Percentiles rank a stretch among this genome's conserved stretches.
Evolutionary conservation across 2,113 vertebrate genomes (phyloP).

Genomic region (Bostrychus sinensis): DNA sequence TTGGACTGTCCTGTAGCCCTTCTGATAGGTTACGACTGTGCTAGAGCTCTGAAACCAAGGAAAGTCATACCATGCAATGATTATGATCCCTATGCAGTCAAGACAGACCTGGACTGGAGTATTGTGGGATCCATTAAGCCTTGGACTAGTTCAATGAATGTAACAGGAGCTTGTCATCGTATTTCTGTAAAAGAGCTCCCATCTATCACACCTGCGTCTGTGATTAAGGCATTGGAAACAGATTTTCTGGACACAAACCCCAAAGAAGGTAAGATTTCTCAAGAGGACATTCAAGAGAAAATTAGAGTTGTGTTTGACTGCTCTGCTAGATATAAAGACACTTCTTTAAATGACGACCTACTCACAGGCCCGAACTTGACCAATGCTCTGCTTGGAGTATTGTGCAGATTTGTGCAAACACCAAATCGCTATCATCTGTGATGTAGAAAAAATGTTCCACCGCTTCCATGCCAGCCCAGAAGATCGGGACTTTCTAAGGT

Average conservation of each 20-base stretch:
- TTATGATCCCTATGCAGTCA: conserved; percentile 8
- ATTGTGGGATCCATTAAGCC: not conserved
- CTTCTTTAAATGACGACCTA: not conserved
- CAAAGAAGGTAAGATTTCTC: conserved; percentile 13
- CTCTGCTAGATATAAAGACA: conserved; percentile 8
- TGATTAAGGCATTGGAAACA: not conserved
- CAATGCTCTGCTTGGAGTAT: conserved; percentile 15
- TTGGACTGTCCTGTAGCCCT: not conserved
- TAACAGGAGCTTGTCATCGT: not conserved
- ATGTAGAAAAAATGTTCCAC: no score
- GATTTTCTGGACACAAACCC: conserved; percentile 2
- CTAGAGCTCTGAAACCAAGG: conserved; percentile 14
- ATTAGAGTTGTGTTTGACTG: conserved; percentile 18
- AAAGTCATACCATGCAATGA: conserved; percentile 10
- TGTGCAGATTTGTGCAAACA: conserved; percentile 21
- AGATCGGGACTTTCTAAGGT: not conserved
- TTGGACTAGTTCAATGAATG: not conserved
- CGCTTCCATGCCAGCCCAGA: no score
- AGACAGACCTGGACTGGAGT: conserved; percentile 7
- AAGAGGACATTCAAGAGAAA: conserved; percentile 20
- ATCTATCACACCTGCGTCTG: not conserved
- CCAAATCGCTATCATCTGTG: no score
- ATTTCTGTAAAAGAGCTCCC: not conserved
- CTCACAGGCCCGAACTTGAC: not conserved
- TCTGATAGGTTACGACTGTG: conserved; percentile 5